Conservation (phyloP, 2,113 vertebrate species). For the Spea multiplicata region DNA sequence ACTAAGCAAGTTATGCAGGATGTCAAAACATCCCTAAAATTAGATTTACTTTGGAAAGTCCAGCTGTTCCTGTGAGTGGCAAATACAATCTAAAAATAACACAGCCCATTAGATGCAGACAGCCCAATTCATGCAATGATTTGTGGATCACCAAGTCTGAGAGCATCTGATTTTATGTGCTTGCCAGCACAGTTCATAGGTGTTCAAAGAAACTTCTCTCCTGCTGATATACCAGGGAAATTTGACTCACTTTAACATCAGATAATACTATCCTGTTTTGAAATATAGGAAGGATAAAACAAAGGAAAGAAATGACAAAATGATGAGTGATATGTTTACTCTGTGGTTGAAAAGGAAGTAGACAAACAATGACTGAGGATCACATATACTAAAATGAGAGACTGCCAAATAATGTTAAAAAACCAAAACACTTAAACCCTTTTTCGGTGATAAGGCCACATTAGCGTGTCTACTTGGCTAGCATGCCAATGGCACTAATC, state of each 20-base stretch:
- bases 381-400: too few species aligned
- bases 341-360: not conserved
- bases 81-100: conserved; percentile 33
- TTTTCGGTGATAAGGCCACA: too few species aligned
- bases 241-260: conserved; percentile 25
- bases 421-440: too few species aligned
- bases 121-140: conserved; percentile 36
- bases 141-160: conserved; percentile 1
- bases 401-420: too few species aligned
- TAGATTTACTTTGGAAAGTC: conserved; percentile 28
- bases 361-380: not conserved
- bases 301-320: conserved; percentile 1
- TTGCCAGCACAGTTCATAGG: conserved; percentile 5
- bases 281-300: conserved; percentile 3
- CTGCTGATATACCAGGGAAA: conserved; percentile 1
- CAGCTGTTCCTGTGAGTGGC: conserved; percentile 38
- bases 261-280: not conserved
- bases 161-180: conserved; percentile 15
- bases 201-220: conserved; percentile 1
- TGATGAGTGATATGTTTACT: not conserved
- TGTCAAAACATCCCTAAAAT: conserved; percentile 28
- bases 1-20: conserved; percentile 6
- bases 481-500: too few species aligned
- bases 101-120: conserved; percentile 1
- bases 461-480: too few species aligned